A percentile compares a stretch with the other conserved stretches of the same genome.
Conservation (phyloP, 2,113 vertebrate species). For the Eubucco bourcierii region DNA sequence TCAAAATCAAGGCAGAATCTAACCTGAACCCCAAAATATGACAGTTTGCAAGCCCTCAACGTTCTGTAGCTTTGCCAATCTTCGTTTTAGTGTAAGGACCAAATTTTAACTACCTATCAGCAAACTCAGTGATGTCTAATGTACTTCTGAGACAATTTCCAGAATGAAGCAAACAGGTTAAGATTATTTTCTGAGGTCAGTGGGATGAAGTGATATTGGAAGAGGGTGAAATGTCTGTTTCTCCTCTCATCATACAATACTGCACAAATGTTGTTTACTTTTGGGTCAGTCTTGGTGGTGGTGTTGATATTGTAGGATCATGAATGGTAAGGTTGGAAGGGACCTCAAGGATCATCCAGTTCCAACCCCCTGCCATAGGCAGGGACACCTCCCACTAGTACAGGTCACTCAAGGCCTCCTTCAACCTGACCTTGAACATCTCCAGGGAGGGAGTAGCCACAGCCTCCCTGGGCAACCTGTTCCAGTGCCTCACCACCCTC, state of each 20-base stretch:
- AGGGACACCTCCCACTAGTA: too few species aligned
- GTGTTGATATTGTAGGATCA: neutral
- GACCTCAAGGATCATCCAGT: too few species aligned
- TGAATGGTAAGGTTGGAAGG: too few species aligned
- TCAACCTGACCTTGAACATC: too few species aligned
- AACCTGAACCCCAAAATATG: neutral
- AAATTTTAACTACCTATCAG: neutral
- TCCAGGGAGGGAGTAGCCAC: too few species aligned
- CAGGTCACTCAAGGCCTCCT: too few species aligned
- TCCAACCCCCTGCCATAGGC: too few species aligned
- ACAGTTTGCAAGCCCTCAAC: neutral
- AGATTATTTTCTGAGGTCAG: neutral
- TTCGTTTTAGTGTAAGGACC: neutral
- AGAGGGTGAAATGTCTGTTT: neutral
- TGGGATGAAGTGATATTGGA: neutral
- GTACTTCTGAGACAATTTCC: neutral
- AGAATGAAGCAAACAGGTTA: neutral
- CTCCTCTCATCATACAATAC: rapidly evolving
- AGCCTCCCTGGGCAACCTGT: too few species aligned
- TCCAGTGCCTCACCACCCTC: too few species aligned
- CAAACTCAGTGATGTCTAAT: rapidly evolving
- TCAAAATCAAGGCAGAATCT: neutral
- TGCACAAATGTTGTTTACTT: neutral
- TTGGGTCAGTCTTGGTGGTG: neutral
- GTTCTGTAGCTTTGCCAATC: neutral